A percentile compares a stretch with the other conserved stretches of the same genome.
Evolutionary conservation across 2,888 invertebrate species (phyloP).

Genomic region (Kuschelorhynchus macadamiae): DNA sequence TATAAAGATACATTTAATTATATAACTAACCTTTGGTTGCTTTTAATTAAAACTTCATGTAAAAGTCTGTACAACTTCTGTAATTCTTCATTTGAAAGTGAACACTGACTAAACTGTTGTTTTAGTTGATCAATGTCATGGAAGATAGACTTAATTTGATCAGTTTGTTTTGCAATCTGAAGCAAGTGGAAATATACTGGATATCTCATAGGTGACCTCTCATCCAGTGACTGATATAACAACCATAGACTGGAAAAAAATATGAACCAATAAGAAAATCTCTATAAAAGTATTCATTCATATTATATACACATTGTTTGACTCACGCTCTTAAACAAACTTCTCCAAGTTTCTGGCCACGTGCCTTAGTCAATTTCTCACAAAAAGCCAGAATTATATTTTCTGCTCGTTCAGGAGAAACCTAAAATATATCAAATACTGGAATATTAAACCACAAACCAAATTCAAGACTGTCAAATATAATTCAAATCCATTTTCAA

Average conservation of each 20-base stretch:
- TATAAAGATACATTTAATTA: no score
- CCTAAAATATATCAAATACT: no score
- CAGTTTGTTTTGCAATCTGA: conserved; percentile 89
- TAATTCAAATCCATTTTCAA: no score
- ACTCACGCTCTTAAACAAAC: conserved; percentile 90
- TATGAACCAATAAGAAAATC: neutral
- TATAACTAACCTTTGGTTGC: conserved; percentile 87
- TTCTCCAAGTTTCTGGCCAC: conserved; percentile 83
- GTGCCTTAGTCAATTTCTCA: conserved; percentile 91
- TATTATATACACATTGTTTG: no score
- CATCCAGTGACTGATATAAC: conserved; percentile 91
- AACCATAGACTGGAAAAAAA: conserved; percentile 82
- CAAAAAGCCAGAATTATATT: conserved; percentile 92
- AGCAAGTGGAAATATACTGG: conserved; percentile 94
- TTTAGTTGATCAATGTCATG: conserved; percentile 87
- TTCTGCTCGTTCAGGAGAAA: conserved; percentile 89
- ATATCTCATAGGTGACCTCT: conserved; percentile 87
- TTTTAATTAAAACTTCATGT: conserved; percentile 89
- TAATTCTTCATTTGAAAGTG: conserved; percentile 89
- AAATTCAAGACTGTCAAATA: no score
- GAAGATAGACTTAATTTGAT: conserved; percentile 88
- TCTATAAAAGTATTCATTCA: no score
- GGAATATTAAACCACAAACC: no score
- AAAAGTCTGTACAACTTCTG: conserved; percentile 91
- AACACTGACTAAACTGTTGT: conserved; percentile 83